Percentiles rank a stretch among this genome's conserved stretches.
Evolutionary conservation across 1,140 invertebrate species (phyloP).

Genomic region (Helicorthomorpha holstii): DNA sequence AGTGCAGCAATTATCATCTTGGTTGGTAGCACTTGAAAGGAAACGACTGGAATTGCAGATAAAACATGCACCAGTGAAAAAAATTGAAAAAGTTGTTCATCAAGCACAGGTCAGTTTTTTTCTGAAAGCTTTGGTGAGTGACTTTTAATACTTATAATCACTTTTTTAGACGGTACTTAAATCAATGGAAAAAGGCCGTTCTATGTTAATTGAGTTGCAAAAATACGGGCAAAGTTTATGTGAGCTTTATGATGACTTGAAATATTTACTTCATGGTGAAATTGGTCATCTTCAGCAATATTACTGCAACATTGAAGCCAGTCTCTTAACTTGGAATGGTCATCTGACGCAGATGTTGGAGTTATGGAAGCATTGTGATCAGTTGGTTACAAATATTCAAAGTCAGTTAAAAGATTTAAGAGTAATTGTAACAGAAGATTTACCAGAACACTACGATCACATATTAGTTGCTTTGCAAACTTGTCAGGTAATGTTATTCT

Average conservation of each 20-base stretch:
- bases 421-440: conserved; percentile 12
- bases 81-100: conserved; percentile 35
- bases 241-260: too few species aligned
- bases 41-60: conserved; percentile 64
- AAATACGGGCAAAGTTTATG: too few species aligned
- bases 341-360: conserved; percentile 22
- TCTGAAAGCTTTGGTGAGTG: background rate
- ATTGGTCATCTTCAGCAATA: conserved; percentile 52
- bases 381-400: conserved; percentile 21
- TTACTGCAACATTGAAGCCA: conserved; percentile 54
- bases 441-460: conserved; percentile 21
- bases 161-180: background rate
- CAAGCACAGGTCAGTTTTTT: conserved; percentile 31
- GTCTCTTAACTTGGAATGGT: conserved; percentile 53
- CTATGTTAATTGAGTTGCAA: background rate
- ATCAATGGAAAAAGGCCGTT: background rate
- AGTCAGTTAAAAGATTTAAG: conserved; percentile 22
- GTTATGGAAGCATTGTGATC: conserved; percentile 27
- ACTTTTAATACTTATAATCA: background rate
- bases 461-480: conserved; percentile 20
- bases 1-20: conserved; percentile 47
- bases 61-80: conserved; percentile 46
- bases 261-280: conserved; percentile 66
- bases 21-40: conserved; percentile 62
- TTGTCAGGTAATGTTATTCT: conserved; percentile 20